A percentile compares a stretch with the other conserved stretches of the same genome.
These are phyloP conservation scores for Drosophila hydei DNA, from an alignment of 1,140 invertebrate species.

Conservation along the genomic window DNA sequence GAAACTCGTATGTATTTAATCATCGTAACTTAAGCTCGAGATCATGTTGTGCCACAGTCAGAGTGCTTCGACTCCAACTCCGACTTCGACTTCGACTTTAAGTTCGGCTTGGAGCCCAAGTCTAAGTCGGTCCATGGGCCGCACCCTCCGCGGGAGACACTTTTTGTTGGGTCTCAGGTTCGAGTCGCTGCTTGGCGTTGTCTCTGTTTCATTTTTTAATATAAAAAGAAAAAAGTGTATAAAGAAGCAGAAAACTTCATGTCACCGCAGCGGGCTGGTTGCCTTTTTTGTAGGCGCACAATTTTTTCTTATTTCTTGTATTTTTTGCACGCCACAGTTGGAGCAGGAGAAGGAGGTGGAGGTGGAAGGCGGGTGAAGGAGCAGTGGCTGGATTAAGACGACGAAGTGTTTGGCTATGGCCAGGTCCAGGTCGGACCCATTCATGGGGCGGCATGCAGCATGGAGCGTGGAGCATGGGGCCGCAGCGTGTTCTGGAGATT, in stretches of 20 bases:
- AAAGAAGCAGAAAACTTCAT: slow-evolving; percentile 55
- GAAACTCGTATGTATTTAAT: slow-evolving; percentile 82
- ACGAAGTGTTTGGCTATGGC: slow-evolving; percentile 53
- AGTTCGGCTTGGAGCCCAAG: slow-evolving; percentile 14
- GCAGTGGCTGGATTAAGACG: slow-evolving; percentile 63
- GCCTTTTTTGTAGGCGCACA: slow-evolving; percentile 58
- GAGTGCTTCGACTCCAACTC: slow-evolving; percentile 40
- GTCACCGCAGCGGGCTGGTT: slow-evolving; percentile 60
- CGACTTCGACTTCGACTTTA: slow-evolving; percentile 10
- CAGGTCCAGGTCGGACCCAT: slow-evolving; percentile 47
- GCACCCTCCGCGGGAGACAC: slow-evolving; percentile 66
- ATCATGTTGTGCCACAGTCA: slow-evolving; percentile 77
- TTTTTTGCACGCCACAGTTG: slow-evolving; percentile 43
- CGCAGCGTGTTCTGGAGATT: slow-evolving; percentile 84
- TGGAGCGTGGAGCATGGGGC: slow-evolving; percentile 9
- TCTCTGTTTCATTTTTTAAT: slow-evolving; percentile 58
- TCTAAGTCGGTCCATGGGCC: slow-evolving; percentile 7
- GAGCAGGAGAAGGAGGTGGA: neutral
- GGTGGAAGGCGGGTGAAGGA: neutral
- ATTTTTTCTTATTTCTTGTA: slow-evolving; percentile 33
- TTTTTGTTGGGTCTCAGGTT: slow-evolving; percentile 19
- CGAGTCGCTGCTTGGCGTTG: slow-evolving; percentile 3
- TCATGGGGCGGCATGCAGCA: slow-evolving; percentile 50
- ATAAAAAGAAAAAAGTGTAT: slow-evolving; percentile 30
- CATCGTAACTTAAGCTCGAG: slow-evolving; percentile 79